phyloP scores from a whole-genome alignment of 2,113 vertebrate genomes.

The Paedocypris sp. region DNA sequence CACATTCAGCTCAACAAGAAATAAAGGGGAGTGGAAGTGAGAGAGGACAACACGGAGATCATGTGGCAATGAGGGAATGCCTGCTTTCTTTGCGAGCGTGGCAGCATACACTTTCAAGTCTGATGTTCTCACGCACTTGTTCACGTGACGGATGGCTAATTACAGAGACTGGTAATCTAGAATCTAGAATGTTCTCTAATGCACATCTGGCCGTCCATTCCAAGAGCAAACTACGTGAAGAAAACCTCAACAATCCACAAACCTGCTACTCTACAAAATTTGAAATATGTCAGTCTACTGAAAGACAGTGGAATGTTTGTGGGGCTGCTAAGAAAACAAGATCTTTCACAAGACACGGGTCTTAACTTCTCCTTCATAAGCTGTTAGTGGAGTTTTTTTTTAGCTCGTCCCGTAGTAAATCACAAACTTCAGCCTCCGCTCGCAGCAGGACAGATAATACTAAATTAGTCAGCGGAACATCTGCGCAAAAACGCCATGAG shows the following conservation, averaged over 20 bases:
- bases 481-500: neutral
- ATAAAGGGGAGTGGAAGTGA: constrained; percentile 31
- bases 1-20: constrained; percentile 42
- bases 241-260: too few species aligned
- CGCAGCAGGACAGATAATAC: neutral
- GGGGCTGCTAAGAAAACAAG: too few species aligned
- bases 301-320: too few species aligned
- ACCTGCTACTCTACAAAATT: too few species aligned
- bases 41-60: neutral
- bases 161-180: too few species aligned
- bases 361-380: neutral
- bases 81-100: too few species aligned
- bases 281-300: too few species aligned
- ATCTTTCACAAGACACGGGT: too few species aligned
- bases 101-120: too few species aligned
- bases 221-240: neutral
- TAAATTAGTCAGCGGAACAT: neutral
- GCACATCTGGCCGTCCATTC: constrained; percentile 15
- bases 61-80: too few species aligned
- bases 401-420: neutral
- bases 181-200: constrained; percentile 25
- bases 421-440: neutral
- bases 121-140: constrained; percentile 47
- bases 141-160: constrained; percentile 49
- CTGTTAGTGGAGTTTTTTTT: neutral